Conservation (phyloP, 2,797 vertebrate genomes). For the Alfaro cultratus region DNA sequence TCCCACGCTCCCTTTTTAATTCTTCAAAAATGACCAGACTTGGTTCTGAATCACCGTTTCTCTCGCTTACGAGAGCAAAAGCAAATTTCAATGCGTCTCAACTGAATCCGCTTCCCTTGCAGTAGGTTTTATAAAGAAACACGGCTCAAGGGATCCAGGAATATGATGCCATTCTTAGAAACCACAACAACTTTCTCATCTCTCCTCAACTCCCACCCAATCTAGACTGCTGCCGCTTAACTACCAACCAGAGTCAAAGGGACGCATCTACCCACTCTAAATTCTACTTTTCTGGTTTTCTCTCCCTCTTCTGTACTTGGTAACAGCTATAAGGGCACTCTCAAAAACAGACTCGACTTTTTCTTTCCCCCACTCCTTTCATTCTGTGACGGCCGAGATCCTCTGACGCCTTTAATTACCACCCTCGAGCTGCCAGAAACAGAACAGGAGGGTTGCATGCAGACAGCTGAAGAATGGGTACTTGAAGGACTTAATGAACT, state of each 20-base stretch:
- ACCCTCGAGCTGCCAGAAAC: constrained; percentile 28
- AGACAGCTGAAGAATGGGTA: constrained; percentile 18
- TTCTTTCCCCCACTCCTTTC: not conserved
- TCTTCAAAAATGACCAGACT: constrained; percentile 34
- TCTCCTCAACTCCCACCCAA: constrained; percentile 9
- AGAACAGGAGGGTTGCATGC: constrained; percentile 26
- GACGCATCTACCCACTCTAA: constrained; percentile 26
- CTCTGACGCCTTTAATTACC: constrained; percentile 59
- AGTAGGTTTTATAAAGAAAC: not conserved
- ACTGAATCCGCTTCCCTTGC: not conserved
- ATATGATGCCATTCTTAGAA: constrained; percentile 9
- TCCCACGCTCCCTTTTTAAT: constrained; percentile 68
- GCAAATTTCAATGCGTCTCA: not conserved
- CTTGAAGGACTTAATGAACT: constrained; percentile 34
- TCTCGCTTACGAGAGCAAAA: not conserved
- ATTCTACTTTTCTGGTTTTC: constrained; percentile 8
- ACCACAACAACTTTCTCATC: constrained; percentile 2
- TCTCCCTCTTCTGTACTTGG: constrained; percentile 31
- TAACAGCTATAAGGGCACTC: constrained; percentile 36
- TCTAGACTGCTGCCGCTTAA: constrained; percentile 18
- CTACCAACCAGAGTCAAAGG: constrained; percentile 35
- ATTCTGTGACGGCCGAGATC: constrained; percentile 27
- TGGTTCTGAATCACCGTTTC: not conserved
- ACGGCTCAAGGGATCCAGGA: not conserved
- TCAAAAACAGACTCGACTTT: constrained; percentile 30